Evolutionary conservation across 1,140 invertebrate species (phyloP).

Genomic region (Trichonephila inaurata): DNA sequence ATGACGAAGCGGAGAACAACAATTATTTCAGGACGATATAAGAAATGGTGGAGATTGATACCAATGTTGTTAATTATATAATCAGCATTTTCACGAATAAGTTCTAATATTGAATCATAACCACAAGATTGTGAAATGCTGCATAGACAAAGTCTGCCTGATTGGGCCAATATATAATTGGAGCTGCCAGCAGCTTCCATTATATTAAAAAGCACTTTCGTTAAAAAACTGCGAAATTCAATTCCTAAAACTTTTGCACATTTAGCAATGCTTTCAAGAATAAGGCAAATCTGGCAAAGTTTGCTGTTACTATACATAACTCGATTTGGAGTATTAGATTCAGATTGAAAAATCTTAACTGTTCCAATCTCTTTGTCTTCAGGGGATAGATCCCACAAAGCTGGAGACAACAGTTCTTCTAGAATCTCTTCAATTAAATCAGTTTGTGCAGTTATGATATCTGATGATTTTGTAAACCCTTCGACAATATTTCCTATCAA

Average conservation of each 20-base stretch:
- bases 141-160: constrained; percentile 31
- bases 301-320: constrained; percentile 20
- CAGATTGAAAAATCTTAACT: not conserved
- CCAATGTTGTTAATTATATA: constrained; percentile 54
- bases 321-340: not conserved
- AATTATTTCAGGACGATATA: constrained; percentile 36
- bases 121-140: constrained; percentile 50
- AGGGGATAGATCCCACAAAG: not conserved
- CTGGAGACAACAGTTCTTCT: constrained; percentile 39
- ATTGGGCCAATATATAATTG: constrained; percentile 27
- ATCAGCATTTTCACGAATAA: constrained; percentile 61
- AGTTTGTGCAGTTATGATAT: not conserved
- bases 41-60: constrained; percentile 62
- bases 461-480: not conserved
- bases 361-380: not conserved
- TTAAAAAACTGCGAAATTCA: constrained; percentile 20
- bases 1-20: constrained; percentile 51
- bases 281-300: constrained; percentile 17
- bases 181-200: constrained; percentile 57
- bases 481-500: constrained; percentile 50
- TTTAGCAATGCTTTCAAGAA: constrained; percentile 58
- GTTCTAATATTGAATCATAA: constrained; percentile 29
- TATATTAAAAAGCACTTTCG: constrained; percentile 40
- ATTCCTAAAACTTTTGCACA: constrained; percentile 32
- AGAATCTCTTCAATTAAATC: constrained; percentile 45